These are phyloP conservation scores for Pseudococcus jackbeardsleyi DNA, from an alignment of 2,888 invertebrate species.

Conservation along the genomic window DNA sequence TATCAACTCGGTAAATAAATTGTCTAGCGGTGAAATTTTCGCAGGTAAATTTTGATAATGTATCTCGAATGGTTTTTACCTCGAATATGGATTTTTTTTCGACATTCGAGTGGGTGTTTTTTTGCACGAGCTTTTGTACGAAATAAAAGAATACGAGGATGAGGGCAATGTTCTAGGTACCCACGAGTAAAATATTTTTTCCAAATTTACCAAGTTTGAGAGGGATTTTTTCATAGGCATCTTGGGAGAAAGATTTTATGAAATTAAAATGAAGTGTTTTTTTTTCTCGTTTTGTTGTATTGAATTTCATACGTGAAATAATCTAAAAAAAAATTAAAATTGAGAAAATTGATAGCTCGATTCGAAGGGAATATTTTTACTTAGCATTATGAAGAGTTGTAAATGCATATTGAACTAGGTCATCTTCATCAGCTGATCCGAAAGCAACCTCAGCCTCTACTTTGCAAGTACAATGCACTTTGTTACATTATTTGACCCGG, in stretches of 20 bases:
- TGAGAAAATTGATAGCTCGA: background rate
- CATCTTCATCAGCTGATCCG: slow-evolving; percentile 11
- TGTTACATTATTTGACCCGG: slow-evolving; percentile 2
- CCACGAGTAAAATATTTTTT: background rate
- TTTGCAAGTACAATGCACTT: slow-evolving; percentile 18
- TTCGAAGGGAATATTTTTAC: background rate
- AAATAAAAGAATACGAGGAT: background rate
- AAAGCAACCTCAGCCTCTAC: background rate
- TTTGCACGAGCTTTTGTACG: background rate
- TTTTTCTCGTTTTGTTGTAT: no score
- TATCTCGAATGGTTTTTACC: background rate
- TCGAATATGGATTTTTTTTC: background rate
- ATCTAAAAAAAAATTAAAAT: background rate
- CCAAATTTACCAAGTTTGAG: background rate
- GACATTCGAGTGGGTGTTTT: background rate
- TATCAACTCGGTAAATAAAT: background rate
- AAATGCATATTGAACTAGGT: slow-evolving; percentile 18
- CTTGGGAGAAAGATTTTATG: background rate
- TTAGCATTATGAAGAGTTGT: background rate
- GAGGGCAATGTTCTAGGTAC: background rate
- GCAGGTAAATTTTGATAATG: background rate
- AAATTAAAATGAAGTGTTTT: background rate
- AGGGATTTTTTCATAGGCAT: background rate
- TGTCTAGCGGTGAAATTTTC: no score
- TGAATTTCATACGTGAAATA: no score